A percentile compares a stretch with the other conserved stretches of the same genome.
phyloP scores from a whole-genome alignment of 2,888 invertebrate genomes.

The Ophioninae sp. region DNA sequence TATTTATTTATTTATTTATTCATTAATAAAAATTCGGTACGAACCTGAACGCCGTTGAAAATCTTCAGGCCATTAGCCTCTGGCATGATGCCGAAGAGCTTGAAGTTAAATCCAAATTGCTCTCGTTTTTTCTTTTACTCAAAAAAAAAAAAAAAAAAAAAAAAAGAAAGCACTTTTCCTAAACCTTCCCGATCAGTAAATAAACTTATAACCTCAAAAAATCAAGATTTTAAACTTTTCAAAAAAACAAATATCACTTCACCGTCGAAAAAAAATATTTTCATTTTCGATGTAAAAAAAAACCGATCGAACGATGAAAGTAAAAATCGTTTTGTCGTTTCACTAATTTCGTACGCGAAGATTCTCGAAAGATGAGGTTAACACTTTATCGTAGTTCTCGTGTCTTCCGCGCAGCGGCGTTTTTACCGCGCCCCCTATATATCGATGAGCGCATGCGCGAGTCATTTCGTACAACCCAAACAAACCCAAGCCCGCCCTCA shows the following conservation, averaged over 20 bases:
- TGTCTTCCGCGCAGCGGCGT: slow-evolving; percentile 27
- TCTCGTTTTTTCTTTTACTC: slow-evolving; percentile 5
- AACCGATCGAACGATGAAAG: neutral
- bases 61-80: slow-evolving; percentile 70
- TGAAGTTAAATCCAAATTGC: slow-evolving; percentile 48
- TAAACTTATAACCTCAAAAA: slow-evolving; percentile 18
- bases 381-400: slow-evolving; percentile 44
- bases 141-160: neutral
- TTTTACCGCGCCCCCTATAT: slow-evolving; percentile 21
- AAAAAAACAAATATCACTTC: neutral
- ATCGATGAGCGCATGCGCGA: no score
- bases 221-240: slow-evolving; percentile 56
- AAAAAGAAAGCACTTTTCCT: slow-evolving; percentile 15
- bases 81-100: slow-evolving; percentile 68
- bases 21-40: slow-evolving; percentile 40
- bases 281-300: no score
- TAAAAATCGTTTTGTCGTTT: neutral
- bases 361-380: neutral
- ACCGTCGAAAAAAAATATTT: neutral
- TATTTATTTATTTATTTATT: neutral
- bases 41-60: slow-evolving; percentile 72
- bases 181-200: slow-evolving; percentile 5
- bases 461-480: no score
- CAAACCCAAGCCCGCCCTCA: no score
- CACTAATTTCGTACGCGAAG: neutral